phyloP scores from a whole-genome alignment of 1,140 invertebrate genomes.

The Papilio aristodemus region DNA sequence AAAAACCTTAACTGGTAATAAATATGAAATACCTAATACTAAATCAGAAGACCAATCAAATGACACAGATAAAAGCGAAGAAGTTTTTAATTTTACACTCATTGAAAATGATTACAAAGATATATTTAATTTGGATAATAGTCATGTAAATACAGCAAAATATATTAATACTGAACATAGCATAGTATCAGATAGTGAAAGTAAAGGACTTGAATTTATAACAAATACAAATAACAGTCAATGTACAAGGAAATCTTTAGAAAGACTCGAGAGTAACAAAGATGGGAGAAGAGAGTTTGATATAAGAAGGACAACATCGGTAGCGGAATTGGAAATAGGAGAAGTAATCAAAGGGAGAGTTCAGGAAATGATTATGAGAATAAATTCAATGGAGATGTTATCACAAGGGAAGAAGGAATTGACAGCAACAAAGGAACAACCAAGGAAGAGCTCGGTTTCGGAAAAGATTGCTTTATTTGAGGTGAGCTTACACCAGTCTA shows the following conservation, averaged over 20 bases:
- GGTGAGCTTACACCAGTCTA: too few species aligned
- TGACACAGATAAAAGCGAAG: not conserved
- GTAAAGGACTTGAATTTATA: not conserved
- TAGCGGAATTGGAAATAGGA: conserved; percentile 57
- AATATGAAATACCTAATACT: not conserved
- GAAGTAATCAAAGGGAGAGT: conserved; percentile 59
- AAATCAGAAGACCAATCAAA: not conserved
- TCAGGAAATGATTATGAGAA: conserved; percentile 51
- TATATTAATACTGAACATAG: not conserved
- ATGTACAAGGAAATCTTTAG: not conserved
- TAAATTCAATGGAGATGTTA: conserved; percentile 55
- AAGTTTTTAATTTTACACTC: conserved; percentile 1
- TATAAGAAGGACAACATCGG: conserved; percentile 47
- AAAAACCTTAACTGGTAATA: not conserved
- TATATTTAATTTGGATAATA: not conserved
- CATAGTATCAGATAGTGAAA: conserved; percentile 2
- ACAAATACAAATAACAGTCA: not conserved
- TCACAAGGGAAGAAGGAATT: conserved; percentile 42
- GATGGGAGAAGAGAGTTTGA: conserved; percentile 34
- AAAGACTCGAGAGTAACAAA: not conserved
- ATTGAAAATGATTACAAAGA: not conserved
- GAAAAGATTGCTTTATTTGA: conserved; percentile 68
- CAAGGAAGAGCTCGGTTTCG: conserved; percentile 52
- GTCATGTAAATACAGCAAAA: not conserved
- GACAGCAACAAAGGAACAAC: conserved; percentile 51